These are phyloP conservation scores for Sus cebifrons DNA, from an alignment of 2,797 vertebrate genomes.

Conservation along the genomic window DNA sequence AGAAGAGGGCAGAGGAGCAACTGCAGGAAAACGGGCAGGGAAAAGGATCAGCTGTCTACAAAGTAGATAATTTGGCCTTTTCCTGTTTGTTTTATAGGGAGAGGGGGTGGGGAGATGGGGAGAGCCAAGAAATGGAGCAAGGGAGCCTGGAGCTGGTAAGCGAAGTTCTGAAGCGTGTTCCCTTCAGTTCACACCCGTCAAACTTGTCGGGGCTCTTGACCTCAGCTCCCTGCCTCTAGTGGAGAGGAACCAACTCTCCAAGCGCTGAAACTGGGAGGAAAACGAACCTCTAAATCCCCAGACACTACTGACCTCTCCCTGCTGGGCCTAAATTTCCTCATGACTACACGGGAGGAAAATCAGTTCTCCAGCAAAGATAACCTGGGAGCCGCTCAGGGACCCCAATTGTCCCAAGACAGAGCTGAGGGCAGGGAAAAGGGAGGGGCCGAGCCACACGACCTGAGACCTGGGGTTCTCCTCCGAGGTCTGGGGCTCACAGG, in stretches of 20 bases:
- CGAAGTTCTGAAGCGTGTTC: not conserved
- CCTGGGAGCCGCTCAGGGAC: not conserved
- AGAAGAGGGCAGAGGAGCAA: not conserved
- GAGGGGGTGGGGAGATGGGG: not conserved
- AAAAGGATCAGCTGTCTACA: not conserved
- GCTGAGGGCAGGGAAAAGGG: not conserved
- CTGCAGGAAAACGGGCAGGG: not conserved
- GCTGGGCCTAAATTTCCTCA: not conserved
- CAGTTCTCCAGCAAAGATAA: not conserved
- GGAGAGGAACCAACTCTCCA: not conserved
- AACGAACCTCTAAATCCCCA: not conserved
- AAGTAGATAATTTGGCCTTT: not conserved
- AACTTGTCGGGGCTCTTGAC: conserved; percentile 54
- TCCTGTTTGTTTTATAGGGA: not conserved
- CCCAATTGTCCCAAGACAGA: not conserved
- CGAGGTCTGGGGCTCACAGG: not conserved
- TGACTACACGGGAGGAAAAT: not conserved
- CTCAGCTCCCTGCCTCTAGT: not conserved
- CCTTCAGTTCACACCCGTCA: not conserved
- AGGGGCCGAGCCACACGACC: not conserved
- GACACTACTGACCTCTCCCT: not conserved
- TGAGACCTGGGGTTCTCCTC: not conserved
- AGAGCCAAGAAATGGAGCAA: not conserved
- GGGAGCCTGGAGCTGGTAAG: not conserved
- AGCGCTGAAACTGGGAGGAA: not conserved